Conservation (phyloP, 2,888 invertebrate genomes). For the Pinctada fucata region DNA sequence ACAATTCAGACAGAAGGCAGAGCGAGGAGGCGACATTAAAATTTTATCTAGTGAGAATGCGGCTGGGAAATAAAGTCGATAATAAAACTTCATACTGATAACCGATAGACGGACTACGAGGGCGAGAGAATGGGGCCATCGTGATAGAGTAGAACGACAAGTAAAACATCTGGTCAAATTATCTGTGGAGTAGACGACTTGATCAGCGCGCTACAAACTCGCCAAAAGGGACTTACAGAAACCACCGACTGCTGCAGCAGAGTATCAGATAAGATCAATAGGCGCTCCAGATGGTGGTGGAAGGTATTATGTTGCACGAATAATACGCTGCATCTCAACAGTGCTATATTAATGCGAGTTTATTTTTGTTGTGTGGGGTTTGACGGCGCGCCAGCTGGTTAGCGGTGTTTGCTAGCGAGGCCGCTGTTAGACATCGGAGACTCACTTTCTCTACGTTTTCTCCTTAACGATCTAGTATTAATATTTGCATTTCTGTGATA, state of each 20-base stretch:
- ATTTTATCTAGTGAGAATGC: slow-evolving; percentile 3
- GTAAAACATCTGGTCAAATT: slow-evolving; percentile 32
- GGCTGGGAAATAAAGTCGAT: slow-evolving; percentile 2
- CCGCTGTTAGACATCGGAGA: too few species aligned
- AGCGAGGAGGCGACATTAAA: slow-evolving; percentile 82
- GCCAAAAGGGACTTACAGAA: slow-evolving; percentile 11
- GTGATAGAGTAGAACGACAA: background rate
- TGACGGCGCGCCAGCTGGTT: slow-evolving; percentile 33
- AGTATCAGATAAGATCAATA: slow-evolving; percentile 35
- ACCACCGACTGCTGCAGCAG: slow-evolving; percentile 34
- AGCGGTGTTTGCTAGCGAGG: background rate
- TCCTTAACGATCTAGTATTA: slow-evolving; percentile 28
- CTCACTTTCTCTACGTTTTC: too few species aligned
- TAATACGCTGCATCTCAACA: slow-evolving; percentile 20
- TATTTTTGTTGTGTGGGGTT: slow-evolving; percentile 32
- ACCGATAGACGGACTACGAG: slow-evolving; percentile 1
- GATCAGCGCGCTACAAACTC: slow-evolving; percentile 10
- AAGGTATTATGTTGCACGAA: slow-evolving; percentile 32
- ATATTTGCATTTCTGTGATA: slow-evolving; percentile 34
- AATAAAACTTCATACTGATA: background rate
- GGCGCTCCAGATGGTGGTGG: slow-evolving; percentile 35
- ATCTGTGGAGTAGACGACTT: slow-evolving; percentile 20
- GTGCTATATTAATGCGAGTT: slow-evolving; percentile 29
- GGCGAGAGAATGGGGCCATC: slow-evolving; percentile 6
- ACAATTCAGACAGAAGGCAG: slow-evolving; percentile 95